Evolutionary conservation across 2,888 invertebrate species (phyloP).

Genomic region (Nemurella pictetii): DNA sequence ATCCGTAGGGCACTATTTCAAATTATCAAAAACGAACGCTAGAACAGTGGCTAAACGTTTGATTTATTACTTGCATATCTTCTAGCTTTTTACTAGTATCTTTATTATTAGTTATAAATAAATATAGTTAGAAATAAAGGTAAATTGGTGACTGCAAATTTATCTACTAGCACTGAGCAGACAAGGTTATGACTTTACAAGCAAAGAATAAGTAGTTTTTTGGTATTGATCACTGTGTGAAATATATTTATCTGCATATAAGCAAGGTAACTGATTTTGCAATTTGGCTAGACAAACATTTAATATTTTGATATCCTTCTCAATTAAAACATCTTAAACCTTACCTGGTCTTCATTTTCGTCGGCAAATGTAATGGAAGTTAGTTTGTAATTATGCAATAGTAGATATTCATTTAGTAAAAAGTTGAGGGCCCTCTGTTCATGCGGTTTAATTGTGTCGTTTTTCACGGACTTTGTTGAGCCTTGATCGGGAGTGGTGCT

Average conservation of each 20-base stretch:
- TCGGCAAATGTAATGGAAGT: slow-evolving; percentile 89
- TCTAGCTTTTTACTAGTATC: too few species aligned
- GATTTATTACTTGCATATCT: too few species aligned
- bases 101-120: too few species aligned
- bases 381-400: slow-evolving; percentile 77
- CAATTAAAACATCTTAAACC: slow-evolving; percentile 24
- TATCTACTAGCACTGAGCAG: too few species aligned
- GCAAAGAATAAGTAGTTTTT: too few species aligned
- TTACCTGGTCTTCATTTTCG: slow-evolving; percentile 85
- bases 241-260: not conserved
- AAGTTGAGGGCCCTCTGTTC: slow-evolving; percentile 84
- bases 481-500: slow-evolving; percentile 56
- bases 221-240: too few species aligned
- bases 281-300: not conserved
- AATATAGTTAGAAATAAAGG: too few species aligned
- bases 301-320: not conserved
- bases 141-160: too few species aligned
- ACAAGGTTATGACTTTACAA: too few species aligned
- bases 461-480: slow-evolving; percentile 51
- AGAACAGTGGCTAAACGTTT: too few species aligned
- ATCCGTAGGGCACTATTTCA: too few species aligned
- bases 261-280: not conserved
- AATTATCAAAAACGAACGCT: too few species aligned
- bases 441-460: slow-evolving; percentile 69
- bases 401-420: slow-evolving; percentile 82